These are phyloP conservation scores for Thunnus maccoyii DNA, from an alignment of 2,113 vertebrate species.

Conservation along the genomic window DNA sequence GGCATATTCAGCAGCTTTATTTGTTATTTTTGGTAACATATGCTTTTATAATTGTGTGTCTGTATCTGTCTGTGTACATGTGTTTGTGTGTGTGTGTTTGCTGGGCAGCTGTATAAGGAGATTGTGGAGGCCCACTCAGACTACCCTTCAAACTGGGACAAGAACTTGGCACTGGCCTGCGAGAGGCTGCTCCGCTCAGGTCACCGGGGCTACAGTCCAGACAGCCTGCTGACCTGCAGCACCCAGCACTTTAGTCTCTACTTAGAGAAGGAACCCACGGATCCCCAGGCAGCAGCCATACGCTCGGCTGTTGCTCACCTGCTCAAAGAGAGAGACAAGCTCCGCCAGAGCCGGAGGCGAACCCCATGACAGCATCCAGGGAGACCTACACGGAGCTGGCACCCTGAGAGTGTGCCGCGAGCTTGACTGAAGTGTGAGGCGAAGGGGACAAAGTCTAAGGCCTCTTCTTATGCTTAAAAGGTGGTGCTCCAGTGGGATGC, in stretches of 20 bases:
- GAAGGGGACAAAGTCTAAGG: neutral
- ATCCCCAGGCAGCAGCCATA: slow-evolving; percentile 90
- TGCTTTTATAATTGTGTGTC: slow-evolving; percentile 23
- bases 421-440: neutral
- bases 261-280: slow-evolving; percentile 84
- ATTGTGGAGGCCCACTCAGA: slow-evolving; percentile 86
- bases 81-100: slow-evolving; percentile 38
- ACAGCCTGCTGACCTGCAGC: slow-evolving; percentile 88
- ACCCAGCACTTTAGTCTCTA: slow-evolving; percentile 91
- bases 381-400: slow-evolving; percentile 11
- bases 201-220: slow-evolving; percentile 75
- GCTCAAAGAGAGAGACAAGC: slow-evolving; percentile 84
- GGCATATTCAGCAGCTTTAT: slow-evolving; percentile 3
- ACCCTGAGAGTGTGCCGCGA: neutral
- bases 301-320: slow-evolving; percentile 88
- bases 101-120: slow-evolving; percentile 90
- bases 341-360: slow-evolving; percentile 47
- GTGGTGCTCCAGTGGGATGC: neutral
- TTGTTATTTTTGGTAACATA: slow-evolving; percentile 18
- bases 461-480: slow-evolving; percentile 21
- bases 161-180: slow-evolving; percentile 95
- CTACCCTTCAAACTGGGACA: slow-evolving; percentile 97
- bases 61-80: slow-evolving; percentile 4
- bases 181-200: slow-evolving; percentile 90
- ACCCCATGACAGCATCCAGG: slow-evolving; percentile 47